phyloP scores from a whole-genome alignment of 2,797 vertebrate genomes.

The Esox masquinongy region DNA sequence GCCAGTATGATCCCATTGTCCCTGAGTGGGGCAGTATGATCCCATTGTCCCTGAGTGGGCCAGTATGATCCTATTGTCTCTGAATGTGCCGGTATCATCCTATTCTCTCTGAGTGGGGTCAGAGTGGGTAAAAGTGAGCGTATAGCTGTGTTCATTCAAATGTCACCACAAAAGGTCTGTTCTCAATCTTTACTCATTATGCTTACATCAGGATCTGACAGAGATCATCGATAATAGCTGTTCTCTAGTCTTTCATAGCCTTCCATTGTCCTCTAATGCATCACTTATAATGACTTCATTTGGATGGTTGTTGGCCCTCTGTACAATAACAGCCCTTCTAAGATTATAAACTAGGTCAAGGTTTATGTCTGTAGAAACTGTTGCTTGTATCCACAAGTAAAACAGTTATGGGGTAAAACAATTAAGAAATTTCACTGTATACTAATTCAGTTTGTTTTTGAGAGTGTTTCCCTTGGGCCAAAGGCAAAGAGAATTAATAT shows the following conservation, averaged over 20 bases:
- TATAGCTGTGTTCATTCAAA: neutral
- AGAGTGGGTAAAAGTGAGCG: neutral
- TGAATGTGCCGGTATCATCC: no score
- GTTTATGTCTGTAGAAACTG: neutral
- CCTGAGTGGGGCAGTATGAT: no score
- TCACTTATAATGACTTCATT: conserved; percentile 38
- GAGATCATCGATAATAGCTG: conserved; percentile 43
- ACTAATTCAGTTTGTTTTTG: neutral
- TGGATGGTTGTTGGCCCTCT: conserved; percentile 26
- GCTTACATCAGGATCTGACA: conserved; percentile 43
- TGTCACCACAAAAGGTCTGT: conserved; percentile 38
- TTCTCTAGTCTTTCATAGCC: conserved; percentile 15
- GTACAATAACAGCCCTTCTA: neutral
- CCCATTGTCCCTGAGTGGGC: no score
- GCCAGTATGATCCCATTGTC: no score
- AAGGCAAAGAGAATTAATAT: conserved; percentile 33
- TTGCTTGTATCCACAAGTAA: neutral
- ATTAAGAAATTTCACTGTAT: neutral
- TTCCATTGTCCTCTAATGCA: conserved; percentile 52
- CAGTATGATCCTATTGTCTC: no score
- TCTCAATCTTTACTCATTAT: conserved; percentile 49
- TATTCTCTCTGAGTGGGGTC: neutral
- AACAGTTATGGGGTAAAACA: neutral
- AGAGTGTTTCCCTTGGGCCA: neutral
- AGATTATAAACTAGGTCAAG: neutral